A percentile compares a stretch with the other conserved stretches of the same genome.
Conservation (phyloP, 2,797 vertebrate genomes). For the Acanthurus leucopareius region DNA sequence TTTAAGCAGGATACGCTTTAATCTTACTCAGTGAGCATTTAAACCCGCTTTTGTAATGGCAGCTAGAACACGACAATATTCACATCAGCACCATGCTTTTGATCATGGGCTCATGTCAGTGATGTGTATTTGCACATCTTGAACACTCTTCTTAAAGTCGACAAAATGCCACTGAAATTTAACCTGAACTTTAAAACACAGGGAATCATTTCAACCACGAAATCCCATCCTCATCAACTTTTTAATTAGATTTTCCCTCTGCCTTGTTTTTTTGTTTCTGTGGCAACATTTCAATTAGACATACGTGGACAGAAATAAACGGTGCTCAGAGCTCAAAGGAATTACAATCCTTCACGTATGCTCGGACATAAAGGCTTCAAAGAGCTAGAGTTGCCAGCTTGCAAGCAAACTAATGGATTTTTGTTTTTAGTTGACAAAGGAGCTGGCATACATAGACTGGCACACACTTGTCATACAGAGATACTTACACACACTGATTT, state of each 20-base stretch:
- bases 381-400: constrained; percentile 46
- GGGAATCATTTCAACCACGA: constrained; percentile 55
- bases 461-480: constrained; percentile 15
- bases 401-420: constrained; percentile 56
- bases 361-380: constrained; percentile 66
- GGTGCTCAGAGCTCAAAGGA: constrained; percentile 49
- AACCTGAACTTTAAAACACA: constrained; percentile 41
- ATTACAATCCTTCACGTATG: constrained; percentile 50
- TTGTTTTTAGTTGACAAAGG: constrained; percentile 66
- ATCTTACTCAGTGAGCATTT: constrained; percentile 1
- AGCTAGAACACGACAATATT: background rate
- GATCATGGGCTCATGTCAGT: background rate
- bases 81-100: background rate
- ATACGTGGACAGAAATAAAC: constrained; percentile 60
- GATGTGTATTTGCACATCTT: background rate
- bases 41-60: constrained; percentile 1
- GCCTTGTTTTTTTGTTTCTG: constrained; percentile 64
- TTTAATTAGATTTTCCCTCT: constrained; percentile 65
- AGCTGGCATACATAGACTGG: constrained; percentile 33
- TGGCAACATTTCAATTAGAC: constrained; percentile 72
- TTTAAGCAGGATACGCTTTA: background rate
- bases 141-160: background rate
- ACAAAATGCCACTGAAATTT: constrained; percentile 42
- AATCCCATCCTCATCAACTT: constrained; percentile 68
- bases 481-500: background rate